Evolutionary conservation across 35 echinoderm and acorn worm genomes (phyloP).

Genomic region (Ophioderma brevispina): DNA sequence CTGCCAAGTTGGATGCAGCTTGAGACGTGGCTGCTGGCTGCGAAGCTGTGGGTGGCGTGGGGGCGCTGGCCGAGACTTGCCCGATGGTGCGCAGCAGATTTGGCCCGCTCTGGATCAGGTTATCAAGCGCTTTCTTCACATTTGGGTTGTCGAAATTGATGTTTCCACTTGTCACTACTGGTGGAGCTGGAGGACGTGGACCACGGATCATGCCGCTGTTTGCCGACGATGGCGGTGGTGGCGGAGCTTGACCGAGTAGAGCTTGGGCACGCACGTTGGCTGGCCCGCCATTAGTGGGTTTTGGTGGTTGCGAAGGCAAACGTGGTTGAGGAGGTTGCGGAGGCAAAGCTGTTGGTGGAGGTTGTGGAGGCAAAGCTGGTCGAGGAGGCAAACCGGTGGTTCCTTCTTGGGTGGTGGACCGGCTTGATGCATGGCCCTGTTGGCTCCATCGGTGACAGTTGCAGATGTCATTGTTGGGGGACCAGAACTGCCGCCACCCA

Average conservation of each 20-base stretch:
- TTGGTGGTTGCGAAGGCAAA: too few species aligned
- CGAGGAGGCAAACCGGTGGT: background rate
- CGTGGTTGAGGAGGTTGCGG: background rate
- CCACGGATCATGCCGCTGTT: background rate
- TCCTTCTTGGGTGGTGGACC: background rate
- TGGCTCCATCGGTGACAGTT: background rate
- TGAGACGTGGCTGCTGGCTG: background rate
- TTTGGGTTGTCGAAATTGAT: slow-evolving; percentile 91
- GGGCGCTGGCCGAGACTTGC: background rate
- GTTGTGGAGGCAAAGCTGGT: background rate
- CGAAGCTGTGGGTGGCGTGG: slow-evolving; percentile 26
- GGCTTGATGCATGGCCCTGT: too few species aligned
- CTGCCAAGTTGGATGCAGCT: background rate
- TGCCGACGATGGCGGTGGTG: background rate
- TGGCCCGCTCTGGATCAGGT: slow-evolving; percentile 87
- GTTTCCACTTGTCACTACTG: background rate
- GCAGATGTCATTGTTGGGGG: background rate
- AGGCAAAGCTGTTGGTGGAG: background rate
- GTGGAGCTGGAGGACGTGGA: background rate
- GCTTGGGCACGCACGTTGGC: background rate
- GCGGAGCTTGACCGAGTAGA: background rate
- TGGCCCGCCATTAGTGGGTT: background rate
- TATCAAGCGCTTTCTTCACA: slow-evolving; percentile 93
- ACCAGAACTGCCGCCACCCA: background rate
- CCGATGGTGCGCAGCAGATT: slow-evolving; percentile 55